Evolutionary conservation across 1,140 invertebrate genomes (phyloP).

Genomic region (Brachionus rotundiformis): DNA sequence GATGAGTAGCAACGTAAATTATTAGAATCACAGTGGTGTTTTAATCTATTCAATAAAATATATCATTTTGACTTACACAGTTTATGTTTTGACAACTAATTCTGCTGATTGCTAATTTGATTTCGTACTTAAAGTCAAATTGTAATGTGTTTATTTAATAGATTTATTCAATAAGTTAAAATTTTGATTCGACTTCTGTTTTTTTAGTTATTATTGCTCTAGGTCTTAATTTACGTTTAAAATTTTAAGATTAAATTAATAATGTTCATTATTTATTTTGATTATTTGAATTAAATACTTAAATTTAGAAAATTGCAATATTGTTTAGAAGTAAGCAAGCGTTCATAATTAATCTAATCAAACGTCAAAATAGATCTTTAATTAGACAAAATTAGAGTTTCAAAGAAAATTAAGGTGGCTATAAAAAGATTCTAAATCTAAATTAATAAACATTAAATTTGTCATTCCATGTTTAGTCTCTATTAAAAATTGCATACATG

Average conservation of each 20-base stretch:
- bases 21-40: slow-evolving; percentile 33
- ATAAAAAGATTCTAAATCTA: not conserved
- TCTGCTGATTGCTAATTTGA: not conserved
- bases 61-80: slow-evolving; percentile 21
- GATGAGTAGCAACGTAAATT: slow-evolving; percentile 4
- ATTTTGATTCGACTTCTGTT: not conserved
- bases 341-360: slow-evolving; percentile 44
- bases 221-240: slow-evolving; percentile 2
- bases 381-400: slow-evolving; percentile 12
- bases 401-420: slow-evolving; percentile 13
- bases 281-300: not conserved
- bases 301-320: slow-evolving; percentile 8
- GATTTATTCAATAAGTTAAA: slow-evolving; percentile 4
- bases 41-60: slow-evolving; percentile 20
- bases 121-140: not conserved
- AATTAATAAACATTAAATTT: slow-evolving; percentile 28
- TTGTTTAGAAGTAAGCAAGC: slow-evolving; percentile 22
- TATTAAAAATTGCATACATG: slow-evolving; percentile 29
- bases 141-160: slow-evolving; percentile 19
- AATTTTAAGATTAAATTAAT: not conserved
- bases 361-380: slow-evolving; percentile 44
- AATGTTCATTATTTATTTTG: not conserved
- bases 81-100: slow-evolving; percentile 28
- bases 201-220: not conserved
- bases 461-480: slow-evolving; percentile 37